Base-by-base conservation (phyloP, 1,140 invertebrate species). In the Lutraria rhynchaena region DNA sequence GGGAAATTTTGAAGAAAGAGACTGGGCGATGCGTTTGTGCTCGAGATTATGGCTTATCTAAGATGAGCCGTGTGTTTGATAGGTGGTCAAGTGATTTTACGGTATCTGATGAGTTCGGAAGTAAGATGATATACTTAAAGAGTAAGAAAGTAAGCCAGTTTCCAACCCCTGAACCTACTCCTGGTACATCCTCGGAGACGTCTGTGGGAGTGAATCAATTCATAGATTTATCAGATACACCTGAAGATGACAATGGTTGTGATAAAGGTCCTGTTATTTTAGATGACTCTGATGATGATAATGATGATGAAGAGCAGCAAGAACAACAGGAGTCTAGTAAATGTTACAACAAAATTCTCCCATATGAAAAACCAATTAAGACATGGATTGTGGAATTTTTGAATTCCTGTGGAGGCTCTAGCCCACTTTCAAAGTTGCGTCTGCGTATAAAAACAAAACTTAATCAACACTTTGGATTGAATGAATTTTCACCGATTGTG, bases 21-120 rank as follows among this genome's bases (percentile, higher is more conserved):
- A 61, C 60, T 31, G 49, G 44, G n/a, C 3, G 41, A 7, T 13
- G 15, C 4, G 9, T 76, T 49, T n/a, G 57, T 29, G 15, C 57
- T 31, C 37, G 41, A 35, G 22, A 51, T 13, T 76, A 46, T 76
- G 73, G 73, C 27, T 55, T 76, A 5, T 9, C 22, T n/a, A 76
- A 63, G 46, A 29, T 76, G 24, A 49, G 22, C 22, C 19, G 35
- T 22, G 49, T 76, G 2, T 22, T 63, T 31, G 44, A 63, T 35
- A 60, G 15, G 0, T 63, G 37, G 73, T 29, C 55, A 27, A 29
- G 33, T 51, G 15, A 13, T 63, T 4, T 33, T 61, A 31, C 19
- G 4, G 44, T 37, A 1, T 63, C 9, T 3, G 41, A 19, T 15
- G 15, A 70, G 17, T 22, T 19, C 46, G 5, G 35, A 31, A 15